Evolutionary conservation across 2,888 invertebrate genomes (phyloP).

Genomic region (Neuroscelio doddi): DNA sequence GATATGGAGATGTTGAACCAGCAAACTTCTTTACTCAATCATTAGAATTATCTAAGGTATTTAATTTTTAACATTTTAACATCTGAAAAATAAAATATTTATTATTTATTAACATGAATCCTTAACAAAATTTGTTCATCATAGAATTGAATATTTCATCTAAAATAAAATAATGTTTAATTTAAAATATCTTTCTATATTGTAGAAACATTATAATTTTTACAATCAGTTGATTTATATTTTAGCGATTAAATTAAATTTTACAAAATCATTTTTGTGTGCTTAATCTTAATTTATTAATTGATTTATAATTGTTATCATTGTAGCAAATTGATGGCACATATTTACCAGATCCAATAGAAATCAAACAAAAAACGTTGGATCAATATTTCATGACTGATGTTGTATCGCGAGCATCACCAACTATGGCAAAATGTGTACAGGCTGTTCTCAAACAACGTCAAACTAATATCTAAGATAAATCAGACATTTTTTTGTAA

Average conservation of each 20-base stretch:
- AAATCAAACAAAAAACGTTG: conserved; percentile 83
- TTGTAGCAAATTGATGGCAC: conserved; percentile 54
- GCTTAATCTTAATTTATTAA: too few species aligned
- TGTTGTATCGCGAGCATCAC: conserved; percentile 94
- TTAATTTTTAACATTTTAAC: conserved; percentile 15
- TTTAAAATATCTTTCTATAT: too few species aligned
- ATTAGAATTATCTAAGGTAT: conserved; percentile 80
- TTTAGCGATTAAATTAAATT: too few species aligned
- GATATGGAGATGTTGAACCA: conserved; percentile 87
- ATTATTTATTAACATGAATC: neutral
- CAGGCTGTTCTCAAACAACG: conserved; percentile 87
- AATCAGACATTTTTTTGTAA: conserved; percentile 37
- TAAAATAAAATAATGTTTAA: too few species aligned
- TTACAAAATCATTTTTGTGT: too few species aligned
- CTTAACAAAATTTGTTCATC: too few species aligned
- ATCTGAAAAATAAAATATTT: neutral
- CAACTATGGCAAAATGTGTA: conserved; percentile 99
- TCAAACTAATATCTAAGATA: conserved; percentile 47
- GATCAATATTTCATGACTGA: conserved; percentile 97
- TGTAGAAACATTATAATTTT: too few species aligned
- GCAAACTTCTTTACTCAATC: conserved; percentile 90
- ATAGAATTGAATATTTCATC: too few species aligned
- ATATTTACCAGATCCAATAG: conserved; percentile 72
- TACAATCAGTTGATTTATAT: too few species aligned
- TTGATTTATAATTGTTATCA: too few species aligned